phyloP scores from a whole-genome alignment of 2,113 vertebrate genomes.

The Muscicapa adusta region DNA sequence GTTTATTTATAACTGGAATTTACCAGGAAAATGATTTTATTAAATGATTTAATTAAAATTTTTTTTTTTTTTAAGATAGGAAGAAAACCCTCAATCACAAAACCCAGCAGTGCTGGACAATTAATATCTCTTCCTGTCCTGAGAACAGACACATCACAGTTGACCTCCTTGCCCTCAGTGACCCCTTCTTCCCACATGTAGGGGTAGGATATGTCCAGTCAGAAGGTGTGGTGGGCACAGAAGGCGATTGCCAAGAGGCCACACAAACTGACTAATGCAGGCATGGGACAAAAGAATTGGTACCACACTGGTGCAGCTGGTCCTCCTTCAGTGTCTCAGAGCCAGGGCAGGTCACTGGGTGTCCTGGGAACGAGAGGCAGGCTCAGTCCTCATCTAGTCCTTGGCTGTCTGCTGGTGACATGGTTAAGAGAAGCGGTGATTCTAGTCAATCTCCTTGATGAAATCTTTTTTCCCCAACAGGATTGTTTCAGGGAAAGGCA shows the following conservation, averaged over 20 bases:
- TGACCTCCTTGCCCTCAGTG: not conserved
- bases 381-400: accelerated
- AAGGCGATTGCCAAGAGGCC: not conserved
- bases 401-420: not conserved
- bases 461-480: not conserved
- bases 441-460: not conserved
- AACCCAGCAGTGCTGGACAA: not conserved
- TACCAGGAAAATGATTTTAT: not conserved
- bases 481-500: not conserved
- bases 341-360: accelerated
- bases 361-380: not conserved
- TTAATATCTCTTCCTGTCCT: not conserved
- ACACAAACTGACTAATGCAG: accelerated
- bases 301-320: not conserved
- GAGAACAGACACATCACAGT: not conserved
- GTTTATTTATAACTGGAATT: not conserved
- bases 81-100: not conserved
- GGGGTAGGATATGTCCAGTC: not conserved
- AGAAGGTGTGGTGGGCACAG: not conserved
- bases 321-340: not conserved
- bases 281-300: not conserved
- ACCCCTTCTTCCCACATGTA: accelerated
- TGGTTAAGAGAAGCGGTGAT: not conserved
- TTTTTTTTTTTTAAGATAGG: too few relatives aligned
- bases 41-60: not conserved